phyloP scores from a whole-genome alignment of 2,113 vertebrate species.

The Terrapene triunguis region DNA sequence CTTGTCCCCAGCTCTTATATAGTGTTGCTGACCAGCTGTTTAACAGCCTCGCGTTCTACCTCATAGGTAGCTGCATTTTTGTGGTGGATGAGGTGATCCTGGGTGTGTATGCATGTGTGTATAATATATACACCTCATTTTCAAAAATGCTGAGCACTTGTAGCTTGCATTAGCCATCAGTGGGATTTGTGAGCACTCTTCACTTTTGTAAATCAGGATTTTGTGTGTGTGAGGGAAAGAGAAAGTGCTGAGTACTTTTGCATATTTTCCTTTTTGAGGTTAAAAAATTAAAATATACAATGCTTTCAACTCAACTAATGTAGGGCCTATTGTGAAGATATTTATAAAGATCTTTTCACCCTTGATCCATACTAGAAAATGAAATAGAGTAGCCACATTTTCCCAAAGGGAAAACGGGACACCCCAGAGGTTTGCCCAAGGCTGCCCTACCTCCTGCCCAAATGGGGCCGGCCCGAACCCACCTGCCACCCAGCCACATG shows the following conservation, averaged over 20 bases:
- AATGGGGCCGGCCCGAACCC: too few relatives aligned
- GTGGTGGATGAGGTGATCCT: rapidly evolving
- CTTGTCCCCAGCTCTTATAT: rapidly evolving
- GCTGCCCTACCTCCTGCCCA: too few relatives aligned
- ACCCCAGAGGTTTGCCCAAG: too few relatives aligned
- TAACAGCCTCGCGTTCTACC: background rate
- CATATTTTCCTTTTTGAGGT: rapidly evolving
- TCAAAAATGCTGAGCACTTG: background rate
- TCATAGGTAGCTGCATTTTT: background rate
- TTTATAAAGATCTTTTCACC: background rate
- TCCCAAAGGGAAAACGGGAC: too few relatives aligned
- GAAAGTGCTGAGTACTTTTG: background rate
- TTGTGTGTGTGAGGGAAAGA: background rate
- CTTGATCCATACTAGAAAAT: background rate
- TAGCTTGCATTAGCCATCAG: background rate
- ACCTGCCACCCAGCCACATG: too few relatives aligned
- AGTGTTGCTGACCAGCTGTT: background rate
- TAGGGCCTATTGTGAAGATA: background rate
- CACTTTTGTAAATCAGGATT: background rate
- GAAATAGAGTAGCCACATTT: background rate
- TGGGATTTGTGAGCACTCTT: background rate
- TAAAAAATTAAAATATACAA: rapidly evolving
- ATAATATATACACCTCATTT: background rate
- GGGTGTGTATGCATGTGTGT: background rate
- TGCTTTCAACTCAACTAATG: background rate